These are phyloP conservation scores for Xiphorhynchus erythropygius DNA, from an alignment of 2,797 vertebrate species.

Conservation along the genomic window DNA sequence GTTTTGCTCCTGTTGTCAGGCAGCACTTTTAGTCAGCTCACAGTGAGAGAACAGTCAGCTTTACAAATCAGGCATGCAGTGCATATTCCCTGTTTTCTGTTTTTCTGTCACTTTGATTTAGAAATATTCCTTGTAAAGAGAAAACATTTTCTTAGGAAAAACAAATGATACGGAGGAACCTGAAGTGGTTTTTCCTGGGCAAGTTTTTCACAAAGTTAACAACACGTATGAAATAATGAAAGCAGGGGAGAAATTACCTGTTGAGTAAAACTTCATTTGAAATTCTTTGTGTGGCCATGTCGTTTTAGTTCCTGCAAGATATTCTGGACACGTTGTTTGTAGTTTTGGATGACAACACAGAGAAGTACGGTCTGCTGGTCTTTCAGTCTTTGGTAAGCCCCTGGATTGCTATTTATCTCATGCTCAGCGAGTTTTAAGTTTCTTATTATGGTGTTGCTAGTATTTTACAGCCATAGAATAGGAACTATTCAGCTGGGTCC, in stretches of 20 bases:
- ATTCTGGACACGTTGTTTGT: conserved; percentile 97
- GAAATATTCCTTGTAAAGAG: background rate
- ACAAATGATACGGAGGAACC: background rate
- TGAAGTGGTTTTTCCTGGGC: background rate
- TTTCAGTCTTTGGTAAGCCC: conserved; percentile 96
- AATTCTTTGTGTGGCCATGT: conserved; percentile 29
- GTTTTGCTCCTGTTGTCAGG: background rate
- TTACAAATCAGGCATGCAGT: background rate
- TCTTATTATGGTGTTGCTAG: background rate
- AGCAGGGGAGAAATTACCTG: background rate
- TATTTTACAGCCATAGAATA: background rate
- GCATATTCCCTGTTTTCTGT: background rate
- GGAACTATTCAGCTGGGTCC: background rate
- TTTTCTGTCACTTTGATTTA: background rate
- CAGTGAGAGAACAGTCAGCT: background rate
- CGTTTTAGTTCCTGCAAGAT: conserved; percentile 92
- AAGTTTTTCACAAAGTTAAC: background rate
- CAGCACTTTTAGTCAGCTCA: background rate
- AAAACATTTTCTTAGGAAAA: background rate
- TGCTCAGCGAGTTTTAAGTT: background rate
- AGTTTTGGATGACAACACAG: conserved; percentile 98
- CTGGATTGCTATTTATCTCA: background rate
- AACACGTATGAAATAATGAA: background rate
- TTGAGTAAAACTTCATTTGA: background rate
- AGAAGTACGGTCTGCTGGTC: conserved; percentile 96